phyloP scores from a whole-genome alignment of 2,888 invertebrate species.

The Silvanus unidentatus region DNA sequence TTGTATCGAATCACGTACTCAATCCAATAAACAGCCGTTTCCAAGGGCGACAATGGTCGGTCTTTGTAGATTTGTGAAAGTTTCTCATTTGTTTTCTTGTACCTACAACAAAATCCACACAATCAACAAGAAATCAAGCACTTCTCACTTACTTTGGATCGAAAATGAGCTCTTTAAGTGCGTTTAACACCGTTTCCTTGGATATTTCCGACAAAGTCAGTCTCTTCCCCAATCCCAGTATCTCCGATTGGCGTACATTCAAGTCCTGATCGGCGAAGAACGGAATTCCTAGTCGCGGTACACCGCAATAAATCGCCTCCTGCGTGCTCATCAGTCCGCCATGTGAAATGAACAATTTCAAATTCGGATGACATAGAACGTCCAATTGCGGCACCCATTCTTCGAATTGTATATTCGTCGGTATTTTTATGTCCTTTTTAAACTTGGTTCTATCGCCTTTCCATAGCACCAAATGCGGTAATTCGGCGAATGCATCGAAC shows the following conservation, averaged over 20 bases:
- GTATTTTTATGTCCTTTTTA: conserved; percentile 43
- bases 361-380: conserved; percentile 50
- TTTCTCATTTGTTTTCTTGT: conserved; percentile 48
- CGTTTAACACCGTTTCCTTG: conserved; percentile 26
- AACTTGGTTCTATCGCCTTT: conserved; percentile 50
- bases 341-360: conserved; percentile 49
- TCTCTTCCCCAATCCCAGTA: conserved; percentile 49
- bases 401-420: conserved; percentile 50
- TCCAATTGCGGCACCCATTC: conserved; percentile 54
- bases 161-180: conserved; percentile 36
- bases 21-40: conserved; percentile 59
- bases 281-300: conserved; percentile 43
- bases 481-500: conserved; percentile 48
- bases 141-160: conserved; percentile 47
- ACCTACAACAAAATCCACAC: conserved; percentile 43
- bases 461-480: conserved; percentile 53
- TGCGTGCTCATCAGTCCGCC: conserved; percentile 50
- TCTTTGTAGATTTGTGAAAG: conserved; percentile 53
- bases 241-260: conserved; percentile 51
- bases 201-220: conserved; percentile 31
- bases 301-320: conserved; percentile 46
- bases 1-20: conserved; percentile 58
- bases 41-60: conserved; percentile 53
- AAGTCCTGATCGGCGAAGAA: conserved; percentile 44
- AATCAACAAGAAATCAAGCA: neutral